phyloP scores from a whole-genome alignment of 2,888 invertebrate genomes.

The Ophion ellenae region DNA sequence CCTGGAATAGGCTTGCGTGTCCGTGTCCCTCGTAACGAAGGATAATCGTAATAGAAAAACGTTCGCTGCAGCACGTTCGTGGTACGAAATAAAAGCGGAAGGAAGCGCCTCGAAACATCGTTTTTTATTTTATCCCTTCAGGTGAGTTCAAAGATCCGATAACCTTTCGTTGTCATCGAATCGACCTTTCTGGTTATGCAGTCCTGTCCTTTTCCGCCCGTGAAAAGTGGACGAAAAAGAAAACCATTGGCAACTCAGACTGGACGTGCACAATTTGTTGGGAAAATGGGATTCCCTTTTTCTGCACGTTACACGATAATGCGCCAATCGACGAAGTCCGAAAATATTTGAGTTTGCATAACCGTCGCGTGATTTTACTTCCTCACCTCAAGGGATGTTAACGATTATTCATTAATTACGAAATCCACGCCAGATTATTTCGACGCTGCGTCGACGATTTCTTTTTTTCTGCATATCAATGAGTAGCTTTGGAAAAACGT shows the following conservation, averaged over 20 bases:
- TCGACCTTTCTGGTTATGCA: constrained; percentile 65
- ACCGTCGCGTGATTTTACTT: not conserved
- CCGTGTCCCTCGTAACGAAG: constrained; percentile 12
- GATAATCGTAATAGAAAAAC: constrained; percentile 6
- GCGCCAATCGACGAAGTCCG: not conserved
- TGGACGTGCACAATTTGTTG: not conserved
- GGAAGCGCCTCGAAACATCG: constrained; percentile 3
- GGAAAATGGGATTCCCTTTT: not conserved
- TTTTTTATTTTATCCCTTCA: constrained; percentile 35
- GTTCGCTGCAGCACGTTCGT: not conserved
- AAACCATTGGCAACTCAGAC: not conserved
- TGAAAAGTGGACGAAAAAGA: not conserved
- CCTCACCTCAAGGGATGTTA: not conserved
- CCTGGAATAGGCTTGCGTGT: constrained; percentile 30
- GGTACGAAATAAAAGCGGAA: not conserved
- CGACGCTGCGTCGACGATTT: not conserved
- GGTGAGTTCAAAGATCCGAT: constrained; percentile 50
- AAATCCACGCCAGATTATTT: not conserved
- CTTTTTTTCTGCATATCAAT: not conserved
- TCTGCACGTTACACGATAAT: not conserved
- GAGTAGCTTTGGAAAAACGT: not conserved
- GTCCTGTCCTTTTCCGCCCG: constrained; percentile 55
- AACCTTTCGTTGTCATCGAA: constrained; percentile 54
- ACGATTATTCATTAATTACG: not conserved
- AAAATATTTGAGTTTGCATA: not conserved